Base-by-base conservation (phyloP, 2,113 vertebrate genomes). In the Platysternon megacephalum region DNA sequence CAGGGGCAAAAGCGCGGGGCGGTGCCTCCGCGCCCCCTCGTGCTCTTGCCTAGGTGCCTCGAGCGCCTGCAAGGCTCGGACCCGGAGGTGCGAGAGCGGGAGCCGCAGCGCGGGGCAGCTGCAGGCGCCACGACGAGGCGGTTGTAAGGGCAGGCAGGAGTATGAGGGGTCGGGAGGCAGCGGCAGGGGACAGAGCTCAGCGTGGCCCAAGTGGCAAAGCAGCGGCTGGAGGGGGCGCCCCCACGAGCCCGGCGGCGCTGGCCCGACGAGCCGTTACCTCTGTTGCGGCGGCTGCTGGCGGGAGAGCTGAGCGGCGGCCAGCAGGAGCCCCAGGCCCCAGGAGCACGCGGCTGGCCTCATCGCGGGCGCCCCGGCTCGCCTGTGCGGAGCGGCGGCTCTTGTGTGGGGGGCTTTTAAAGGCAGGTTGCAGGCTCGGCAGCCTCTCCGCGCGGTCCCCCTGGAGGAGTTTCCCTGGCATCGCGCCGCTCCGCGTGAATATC, bases 401-500 rank as follows among this genome's bases (percentile, higher is more conserved):
- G 84, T 22, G 52, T 8, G 49, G 79, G 89, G 51, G 35, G 76
- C 93, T 94, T 97, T 95, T 95, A 84, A 96, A 93, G 91, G 95
- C 76, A 86, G 89, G 52, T 39, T 1, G 35, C 61, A 11, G 89
- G 8, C 94, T 90, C 28, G 91, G 42, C 72, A 11, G 68, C 68
- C 91, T 85, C 85, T 49, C 87, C 79, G 88, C 93, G 86, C 83
- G 11, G 76, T 85, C 84, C 89, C 94, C 95, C 96, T 90, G 7
- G 91, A 93, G 97, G 97, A 96, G 95, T 91, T 96, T 94, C 97
- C 84, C 97, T 93, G 85, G 98, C 98, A 94, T 93, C 97, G 92
- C 79, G 91, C 95, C 53, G 95, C 96, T 89, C 76, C 97, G 86
- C 97, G 99, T 99, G 98, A 99, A 99, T 99, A 98, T 98, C 97